phyloP scores from a whole-genome alignment of 2,888 invertebrate genomes.

The Biston betularia region DNA sequence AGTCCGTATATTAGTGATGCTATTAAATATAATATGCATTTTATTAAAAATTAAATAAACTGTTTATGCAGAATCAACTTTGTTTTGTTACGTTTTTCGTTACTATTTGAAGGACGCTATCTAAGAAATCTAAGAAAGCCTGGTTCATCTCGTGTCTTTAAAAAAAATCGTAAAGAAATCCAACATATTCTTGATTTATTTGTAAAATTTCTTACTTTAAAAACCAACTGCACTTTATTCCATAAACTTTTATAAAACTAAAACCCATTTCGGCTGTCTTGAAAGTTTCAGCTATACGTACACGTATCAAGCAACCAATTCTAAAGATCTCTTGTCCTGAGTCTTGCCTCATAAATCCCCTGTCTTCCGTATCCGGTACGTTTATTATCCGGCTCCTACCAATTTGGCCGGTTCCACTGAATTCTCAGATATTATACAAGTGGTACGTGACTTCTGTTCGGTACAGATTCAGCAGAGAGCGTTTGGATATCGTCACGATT shows the following conservation, averaged over 20 bases:
- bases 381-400: slow-evolving; percentile 68
- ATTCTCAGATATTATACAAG: slow-evolving; percentile 68
- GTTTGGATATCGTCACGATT: slow-evolving; percentile 52
- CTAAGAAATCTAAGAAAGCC: too few relatives aligned
- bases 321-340: slow-evolving; percentile 40
- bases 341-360: slow-evolving; percentile 64
- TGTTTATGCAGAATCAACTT: too few relatives aligned
- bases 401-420: slow-evolving; percentile 67
- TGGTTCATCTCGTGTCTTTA: too few relatives aligned
- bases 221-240: background rate
- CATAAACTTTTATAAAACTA: background rate
- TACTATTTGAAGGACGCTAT: too few relatives aligned
- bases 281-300: slow-evolving; percentile 19
- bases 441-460: slow-evolving; percentile 67
- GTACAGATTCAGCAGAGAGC: slow-evolving; percentile 49
- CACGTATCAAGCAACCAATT: slow-evolving; percentile 51
- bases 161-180: too few relatives aligned
- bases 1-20: too few relatives aligned
- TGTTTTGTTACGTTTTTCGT: too few relatives aligned
- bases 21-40: too few relatives aligned
- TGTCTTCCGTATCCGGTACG: slow-evolving; percentile 63
- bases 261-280: slow-evolving; percentile 27
- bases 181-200: too few relatives aligned
- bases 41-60: too few relatives aligned
- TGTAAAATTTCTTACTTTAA: too few relatives aligned